Evolutionary conservation across 2,113 vertebrate genomes (phyloP), one percentile per base, ranked within the genome.

Genomic region (Chascanopsetta lugubris): DNA sequence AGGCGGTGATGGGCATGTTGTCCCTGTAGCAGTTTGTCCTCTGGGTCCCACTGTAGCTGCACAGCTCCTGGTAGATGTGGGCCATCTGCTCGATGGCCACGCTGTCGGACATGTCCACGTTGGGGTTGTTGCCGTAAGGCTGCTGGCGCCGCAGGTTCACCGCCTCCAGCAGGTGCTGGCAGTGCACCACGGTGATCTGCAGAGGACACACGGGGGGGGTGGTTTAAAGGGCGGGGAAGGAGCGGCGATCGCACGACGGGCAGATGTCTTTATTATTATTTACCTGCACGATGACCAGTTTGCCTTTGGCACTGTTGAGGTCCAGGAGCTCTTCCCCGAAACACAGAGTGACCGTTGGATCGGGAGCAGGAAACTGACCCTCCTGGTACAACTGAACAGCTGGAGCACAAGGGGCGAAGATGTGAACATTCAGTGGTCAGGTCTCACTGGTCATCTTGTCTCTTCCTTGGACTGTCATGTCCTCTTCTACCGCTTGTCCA

Each of bases 241-340:
- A n/a, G n/a, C n/a, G n/a, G n/a, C n/a, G n/a, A n/a, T n/a, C n/a
- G n/a, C n/a, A n/a, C n/a, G n/a, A n/a, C n/a, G n/a, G n/a, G n/a
- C n/a, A n/a, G n/a, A n/a, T n/a, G n/a, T n/a, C n/a, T n/a, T n/a
- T n/a, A n/a, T n/a, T n/a, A n/a, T n/a, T n/a, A n/a, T n/a, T 8
- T 82, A 98, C 97, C 96, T 99, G 95, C 26, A 99, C 95, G 0
- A 98, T 94, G 61, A 99, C 96, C 82, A 98, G 92, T 62, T 99
- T 99, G 71, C 71, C 92, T 68, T 95, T 94, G 70, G 95, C 84
- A 0, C 90, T 93, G 18, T 75, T 88, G 0, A 89, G 65, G 0
- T 98, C 97, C 0, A 92, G 94, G 67, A 98, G 96, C 72, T 99
- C 97, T 51, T 99, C 97, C 53, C 97, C 97, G 0, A 99, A 99